Base-by-base conservation (phyloP, 2,113 vertebrate species). In the Pheucticus melanocephalus region DNA sequence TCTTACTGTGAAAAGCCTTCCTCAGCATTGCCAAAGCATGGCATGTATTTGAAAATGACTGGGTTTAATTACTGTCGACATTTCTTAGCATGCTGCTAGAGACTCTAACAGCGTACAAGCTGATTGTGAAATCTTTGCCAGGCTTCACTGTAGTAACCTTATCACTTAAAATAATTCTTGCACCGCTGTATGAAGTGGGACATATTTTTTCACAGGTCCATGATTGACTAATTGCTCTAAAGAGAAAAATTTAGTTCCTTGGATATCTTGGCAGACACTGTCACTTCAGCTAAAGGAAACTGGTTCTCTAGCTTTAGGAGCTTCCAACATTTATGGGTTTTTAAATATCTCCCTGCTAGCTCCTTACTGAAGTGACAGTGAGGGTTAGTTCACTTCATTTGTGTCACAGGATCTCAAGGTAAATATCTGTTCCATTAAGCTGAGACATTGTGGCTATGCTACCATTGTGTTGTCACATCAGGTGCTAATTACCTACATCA, bases 181-280 rank as follows among this genome's bases (percentile, higher is more conserved):
- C 35, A 50, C 47, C 93, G 82, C 50, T 24, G 0, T 83, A 73
- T 71, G 80, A 95, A 95, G 68, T 35, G 80, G 73, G 76, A 93
- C 69, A 75, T 91, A 83, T 71, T 94, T 81, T 91, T 95, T 88
- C 59, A 68, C 71, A 88, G 82, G 45, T 75, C 76, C 83, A 30
- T 88, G 76, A 94, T 92, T 94, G 80, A 94, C 85, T 96, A 93
- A 93, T 94, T 96, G 71, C 86, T 83, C 69, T 86, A 45, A 60
- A 86, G 40, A 51, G 57, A 87, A 71, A 81, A 93, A 88, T 84
- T 72, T 75, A 75, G 5, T 60, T 86, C 75, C 63, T 80, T 80
- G 51, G 35, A 80, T 95, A 73, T 88, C 82, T 90, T 94, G 93
- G 79, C 85, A 94, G 85, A 75, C 44, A n/a, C 22, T 93, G 92